Evolutionary conservation across 1,140 invertebrate genomes (phyloP).

Genomic region (Scylla paramamosain): DNA sequence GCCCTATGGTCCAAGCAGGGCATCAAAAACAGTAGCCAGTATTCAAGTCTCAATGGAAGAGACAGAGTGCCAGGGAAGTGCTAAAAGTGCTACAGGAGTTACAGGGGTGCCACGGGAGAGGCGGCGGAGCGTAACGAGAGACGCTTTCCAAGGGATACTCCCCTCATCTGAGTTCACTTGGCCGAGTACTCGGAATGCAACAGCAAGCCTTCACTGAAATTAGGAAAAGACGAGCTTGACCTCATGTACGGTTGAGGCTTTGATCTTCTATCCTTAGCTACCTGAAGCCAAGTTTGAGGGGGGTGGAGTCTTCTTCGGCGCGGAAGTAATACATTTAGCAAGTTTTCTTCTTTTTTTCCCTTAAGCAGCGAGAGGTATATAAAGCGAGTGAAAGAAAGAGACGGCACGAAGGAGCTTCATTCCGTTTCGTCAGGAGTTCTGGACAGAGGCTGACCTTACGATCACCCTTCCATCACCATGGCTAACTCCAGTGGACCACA

Average conservation of each 20-base stretch:
- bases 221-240: not conserved
- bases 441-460: slow-evolving; percentile 5
- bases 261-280: not conserved
- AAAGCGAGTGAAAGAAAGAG: not conserved
- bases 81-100: no score
- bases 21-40: no score
- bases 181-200: not conserved
- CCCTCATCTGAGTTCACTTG: no score
- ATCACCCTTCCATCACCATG: slow-evolving; percentile 1
- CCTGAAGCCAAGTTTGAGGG: not conserved
- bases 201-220: not conserved
- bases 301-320: not conserved
- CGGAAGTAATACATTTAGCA: not conserved
- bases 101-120: no score
- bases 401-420: not conserved
- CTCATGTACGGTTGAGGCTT: not conserved
- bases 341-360: not conserved
- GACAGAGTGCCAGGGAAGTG: no score
- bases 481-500: slow-evolving; percentile 76
- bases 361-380: not conserved
- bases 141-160: no score
- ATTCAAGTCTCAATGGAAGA: no score
- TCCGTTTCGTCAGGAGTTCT: slow-evolving; percentile 29
- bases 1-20: no score
- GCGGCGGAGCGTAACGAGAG: no score